A percentile compares a stretch with the other conserved stretches of the same genome.
Evolutionary conservation across 2,888 invertebrate species (phyloP).

Genomic region (Orgyia antiqua): DNA sequence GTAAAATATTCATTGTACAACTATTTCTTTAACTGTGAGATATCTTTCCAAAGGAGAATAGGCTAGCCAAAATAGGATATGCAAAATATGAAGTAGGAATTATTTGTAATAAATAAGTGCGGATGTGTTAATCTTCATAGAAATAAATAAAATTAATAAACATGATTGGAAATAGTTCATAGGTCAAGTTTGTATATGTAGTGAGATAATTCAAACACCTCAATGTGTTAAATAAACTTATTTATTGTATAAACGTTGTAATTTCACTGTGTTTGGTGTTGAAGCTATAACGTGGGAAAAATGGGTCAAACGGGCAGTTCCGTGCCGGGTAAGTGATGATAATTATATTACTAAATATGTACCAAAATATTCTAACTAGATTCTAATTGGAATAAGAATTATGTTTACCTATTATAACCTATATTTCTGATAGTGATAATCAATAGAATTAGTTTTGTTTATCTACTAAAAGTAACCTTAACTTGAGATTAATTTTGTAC

Average conservation of each 20-base stretch:
- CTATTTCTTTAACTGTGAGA: too few species aligned
- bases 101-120: not conserved
- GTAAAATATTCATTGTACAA: too few species aligned
- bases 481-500: too few species aligned
- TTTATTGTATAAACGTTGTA: slow-evolving; percentile 21
- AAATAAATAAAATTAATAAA: slow-evolving; percentile 40
- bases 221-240: slow-evolving; percentile 36
- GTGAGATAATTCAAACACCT: slow-evolving; percentile 26
- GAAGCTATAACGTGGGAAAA: slow-evolving; percentile 19
- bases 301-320: slow-evolving; percentile 69
- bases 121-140: slow-evolving; percentile 15
- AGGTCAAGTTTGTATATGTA: slow-evolving; percentile 48
- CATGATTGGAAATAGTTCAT: slow-evolving; percentile 44
- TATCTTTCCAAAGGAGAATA: too few species aligned
- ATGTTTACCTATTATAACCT: slow-evolving; percentile 31
- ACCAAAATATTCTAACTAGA: slow-evolving; percentile 31
- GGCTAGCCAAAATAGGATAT: too few species aligned
- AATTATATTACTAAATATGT: slow-evolving; percentile 33
- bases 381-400: slow-evolving; percentile 36
- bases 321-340: slow-evolving; percentile 59
- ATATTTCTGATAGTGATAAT: slow-evolving; percentile 3
- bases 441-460: not conserved
- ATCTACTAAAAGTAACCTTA: not conserved
- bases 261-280: slow-evolving; percentile 21
- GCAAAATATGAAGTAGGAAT: too few species aligned